These are phyloP conservation scores for Numida meleagris DNA, from an alignment of 2,113 vertebrate species.

Conservation along the genomic window DNA sequence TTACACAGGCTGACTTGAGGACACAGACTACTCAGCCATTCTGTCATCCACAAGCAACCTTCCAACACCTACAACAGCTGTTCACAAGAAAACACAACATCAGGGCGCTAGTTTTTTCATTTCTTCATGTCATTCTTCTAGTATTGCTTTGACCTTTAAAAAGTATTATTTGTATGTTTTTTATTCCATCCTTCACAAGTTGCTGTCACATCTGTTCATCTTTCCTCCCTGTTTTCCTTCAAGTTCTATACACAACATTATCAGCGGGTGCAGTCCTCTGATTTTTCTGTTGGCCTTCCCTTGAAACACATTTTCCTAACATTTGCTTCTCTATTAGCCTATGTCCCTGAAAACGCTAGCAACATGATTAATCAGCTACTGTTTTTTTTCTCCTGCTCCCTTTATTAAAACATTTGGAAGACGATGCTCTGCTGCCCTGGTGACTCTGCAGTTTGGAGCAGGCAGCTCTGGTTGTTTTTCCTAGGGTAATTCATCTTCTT, in stretches of 20 bases:
- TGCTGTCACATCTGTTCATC: background rate
- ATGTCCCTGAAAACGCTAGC: constrained; percentile 24
- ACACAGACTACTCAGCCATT: background rate
- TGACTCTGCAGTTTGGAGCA: background rate
- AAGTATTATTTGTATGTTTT: background rate
- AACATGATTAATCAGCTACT: constrained; percentile 40
- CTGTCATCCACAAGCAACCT: background rate
- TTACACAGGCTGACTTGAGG: background rate
- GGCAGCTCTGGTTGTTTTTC: constrained; percentile 22
- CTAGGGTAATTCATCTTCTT: constrained; percentile 37
- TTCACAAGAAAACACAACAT: background rate
- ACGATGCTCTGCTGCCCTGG: constrained; percentile 21
- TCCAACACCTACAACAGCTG: background rate
- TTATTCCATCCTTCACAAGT: background rate
- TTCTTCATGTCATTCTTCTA: background rate
- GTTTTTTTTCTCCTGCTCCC: constrained; percentile 31
- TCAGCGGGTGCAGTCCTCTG: background rate
- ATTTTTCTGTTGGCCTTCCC: constrained; percentile 23
- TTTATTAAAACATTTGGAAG: constrained; percentile 27
- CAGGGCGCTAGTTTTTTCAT: background rate
- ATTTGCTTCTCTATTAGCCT: constrained; percentile 35
- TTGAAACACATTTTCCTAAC: constrained; percentile 40
- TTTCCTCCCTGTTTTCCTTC: background rate
- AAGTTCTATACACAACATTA: background rate
- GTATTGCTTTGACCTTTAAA: constrained; percentile 1